Evolutionary conservation across 2,113 vertebrate genomes (phyloP).

Genomic region (Pleuronectes platessa): DNA sequence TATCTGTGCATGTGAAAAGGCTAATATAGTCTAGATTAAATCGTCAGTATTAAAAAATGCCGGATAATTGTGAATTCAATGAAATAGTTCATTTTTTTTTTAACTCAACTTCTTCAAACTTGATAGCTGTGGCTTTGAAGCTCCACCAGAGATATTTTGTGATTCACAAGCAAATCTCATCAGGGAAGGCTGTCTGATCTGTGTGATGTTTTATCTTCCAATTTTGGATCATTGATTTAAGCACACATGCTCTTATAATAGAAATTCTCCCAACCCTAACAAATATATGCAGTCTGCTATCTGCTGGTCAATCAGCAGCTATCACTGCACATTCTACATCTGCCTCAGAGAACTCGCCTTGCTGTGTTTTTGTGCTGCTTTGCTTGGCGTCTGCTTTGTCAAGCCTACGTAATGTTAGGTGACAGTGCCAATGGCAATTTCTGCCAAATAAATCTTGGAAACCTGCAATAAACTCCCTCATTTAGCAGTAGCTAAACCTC

Average conservation of each 20-base stretch:
- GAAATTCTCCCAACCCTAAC: background rate
- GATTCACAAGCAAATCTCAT: background rate
- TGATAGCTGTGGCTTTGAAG: too few relatives aligned
- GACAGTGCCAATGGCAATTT: background rate
- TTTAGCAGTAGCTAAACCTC: background rate
- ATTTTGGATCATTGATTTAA: background rate
- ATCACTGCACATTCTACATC: background rate
- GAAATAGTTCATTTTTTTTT: too few relatives aligned
- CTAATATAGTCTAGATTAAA: too few relatives aligned
- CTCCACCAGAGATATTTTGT: too few relatives aligned
- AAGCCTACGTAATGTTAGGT: background rate
- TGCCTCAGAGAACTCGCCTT: background rate
- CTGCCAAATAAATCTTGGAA: conserved; percentile 30
- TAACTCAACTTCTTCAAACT: too few relatives aligned
- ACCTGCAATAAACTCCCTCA: conserved; percentile 16
- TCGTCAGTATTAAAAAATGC: too few relatives aligned
- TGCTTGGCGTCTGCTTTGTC: background rate
- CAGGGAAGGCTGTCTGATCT: background rate
- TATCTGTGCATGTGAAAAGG: too few relatives aligned
- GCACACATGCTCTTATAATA: background rate
- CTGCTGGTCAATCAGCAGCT: background rate
- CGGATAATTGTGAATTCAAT: too few relatives aligned
- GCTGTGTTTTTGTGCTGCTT: background rate
- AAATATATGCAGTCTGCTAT: background rate
- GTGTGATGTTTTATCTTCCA: background rate